Evolutionary conservation across 2,888 invertebrate species (phyloP).

Genomic region (Phyto melanocephala): DNA sequence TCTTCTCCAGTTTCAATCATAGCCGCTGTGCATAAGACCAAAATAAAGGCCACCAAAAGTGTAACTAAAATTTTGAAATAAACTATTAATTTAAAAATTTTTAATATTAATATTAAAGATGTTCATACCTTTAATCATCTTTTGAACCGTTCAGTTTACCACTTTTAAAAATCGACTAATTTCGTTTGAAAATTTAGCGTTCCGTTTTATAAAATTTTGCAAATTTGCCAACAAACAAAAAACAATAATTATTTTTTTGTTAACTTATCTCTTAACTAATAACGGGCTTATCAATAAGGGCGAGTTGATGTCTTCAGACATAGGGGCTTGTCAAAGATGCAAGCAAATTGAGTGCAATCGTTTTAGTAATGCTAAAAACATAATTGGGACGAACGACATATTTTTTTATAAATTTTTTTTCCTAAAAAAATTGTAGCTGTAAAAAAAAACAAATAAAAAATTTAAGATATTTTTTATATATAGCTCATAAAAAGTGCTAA

Average conservation of each 20-base stretch:
- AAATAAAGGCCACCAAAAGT: slow-evolving; percentile 42
- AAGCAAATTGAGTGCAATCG: too few species aligned
- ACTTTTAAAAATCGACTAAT: slow-evolving; percentile 37
- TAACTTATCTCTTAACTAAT: slow-evolving; percentile 14
- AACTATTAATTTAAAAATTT: slow-evolving; percentile 1
- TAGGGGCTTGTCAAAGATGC: too few species aligned
- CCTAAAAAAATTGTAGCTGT: too few species aligned
- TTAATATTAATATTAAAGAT: neutral
- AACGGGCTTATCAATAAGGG: too few species aligned
- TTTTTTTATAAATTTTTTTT: too few species aligned
- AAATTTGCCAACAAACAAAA: neutral
- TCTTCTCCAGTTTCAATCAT: neutral
- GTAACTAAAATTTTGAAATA: slow-evolving; percentile 51
- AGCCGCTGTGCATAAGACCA: slow-evolving; percentile 38
- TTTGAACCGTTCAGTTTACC: neutral
- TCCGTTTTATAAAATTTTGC: slow-evolving; percentile 48
- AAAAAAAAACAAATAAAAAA: too few species aligned
- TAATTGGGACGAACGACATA: too few species aligned
- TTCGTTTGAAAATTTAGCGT: neutral
- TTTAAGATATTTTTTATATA: too few species aligned
- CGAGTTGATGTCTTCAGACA: too few species aligned
- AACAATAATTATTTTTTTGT: neutral
- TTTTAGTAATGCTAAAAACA: too few species aligned
- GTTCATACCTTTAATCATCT: slow-evolving; percentile 59
- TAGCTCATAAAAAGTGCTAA: too few species aligned